Percentiles rank a stretch among this genome's conserved stretches.
These are phyloP conservation scores for Dusona sp. DNA, from an alignment of 2,888 invertebrate species.

Conservation along the genomic window DNA sequence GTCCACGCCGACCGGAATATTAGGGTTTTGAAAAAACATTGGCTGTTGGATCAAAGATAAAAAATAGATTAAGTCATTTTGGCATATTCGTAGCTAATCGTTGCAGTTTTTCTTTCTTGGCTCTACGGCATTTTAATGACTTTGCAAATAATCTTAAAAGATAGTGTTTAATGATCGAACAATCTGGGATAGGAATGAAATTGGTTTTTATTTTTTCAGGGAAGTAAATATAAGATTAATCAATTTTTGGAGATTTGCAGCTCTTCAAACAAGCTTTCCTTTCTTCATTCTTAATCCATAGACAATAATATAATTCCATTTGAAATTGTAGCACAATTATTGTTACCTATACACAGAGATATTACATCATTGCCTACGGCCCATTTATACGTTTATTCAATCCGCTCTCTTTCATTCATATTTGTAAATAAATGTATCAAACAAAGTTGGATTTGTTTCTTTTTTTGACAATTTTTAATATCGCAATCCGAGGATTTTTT, in stretches of 20 bases:
- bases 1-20: too few relatives aligned
- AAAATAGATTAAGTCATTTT: too few relatives aligned
- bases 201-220: not conserved
- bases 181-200: not conserved
- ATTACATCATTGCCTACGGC: constrained; percentile 64
- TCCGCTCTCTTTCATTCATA: constrained; percentile 12
- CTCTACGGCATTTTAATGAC: too few relatives aligned
- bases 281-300: constrained; percentile 45
- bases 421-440: constrained; percentile 42
- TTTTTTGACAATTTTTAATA: not conserved
- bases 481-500: not conserved
- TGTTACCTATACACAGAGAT: constrained; percentile 66
- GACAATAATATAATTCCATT: constrained; percentile 61
- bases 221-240: not conserved
- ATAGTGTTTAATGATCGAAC: not conserved
- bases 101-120: too few relatives aligned
- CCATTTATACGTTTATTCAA: constrained; percentile 50
- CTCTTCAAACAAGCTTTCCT: not conserved
- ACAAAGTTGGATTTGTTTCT: not conserved
- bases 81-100: too few relatives aligned
- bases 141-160: too few relatives aligned
- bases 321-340: constrained; percentile 63
- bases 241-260: constrained; percentile 2
- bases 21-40: too few relatives aligned
- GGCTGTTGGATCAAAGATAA: too few relatives aligned